phyloP scores from a whole-genome alignment of 2,113 vertebrate genomes.

The Xiphophorus couchianus region DNA sequence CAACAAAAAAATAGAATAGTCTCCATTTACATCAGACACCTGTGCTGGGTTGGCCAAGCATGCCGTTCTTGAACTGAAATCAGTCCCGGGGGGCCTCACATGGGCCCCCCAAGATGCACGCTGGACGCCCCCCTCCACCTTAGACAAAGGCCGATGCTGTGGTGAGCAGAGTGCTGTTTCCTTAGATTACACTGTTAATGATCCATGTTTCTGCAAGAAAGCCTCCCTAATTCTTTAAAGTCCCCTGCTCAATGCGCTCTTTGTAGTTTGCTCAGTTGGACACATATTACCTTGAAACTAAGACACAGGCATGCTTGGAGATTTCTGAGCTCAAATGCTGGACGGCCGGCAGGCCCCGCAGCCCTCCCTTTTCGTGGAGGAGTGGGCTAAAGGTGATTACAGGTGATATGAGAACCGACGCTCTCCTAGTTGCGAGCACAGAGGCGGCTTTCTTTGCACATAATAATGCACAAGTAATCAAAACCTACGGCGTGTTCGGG shows the following conservation, averaged over 20 bases:
- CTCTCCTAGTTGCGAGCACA: constrained; percentile 38
- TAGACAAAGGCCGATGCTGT: neutral
- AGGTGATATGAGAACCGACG: constrained; percentile 56
- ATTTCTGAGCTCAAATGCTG: constrained; percentile 32
- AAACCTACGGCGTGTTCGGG: neutral
- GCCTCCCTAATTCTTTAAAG: constrained; percentile 41
- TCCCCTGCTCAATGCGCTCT: constrained; percentile 47
- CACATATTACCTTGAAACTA: constrained; percentile 42
- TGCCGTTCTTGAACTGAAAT: too few species aligned
- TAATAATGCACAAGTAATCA: constrained; percentile 24
- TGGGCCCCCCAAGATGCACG: too few species aligned
- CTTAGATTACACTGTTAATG: constrained; percentile 42
- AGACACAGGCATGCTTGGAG: constrained; percentile 30
- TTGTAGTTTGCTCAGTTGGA: constrained; percentile 30
- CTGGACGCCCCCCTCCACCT: too few species aligned
- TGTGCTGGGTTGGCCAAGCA: too few species aligned
- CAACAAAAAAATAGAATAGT: too few species aligned
- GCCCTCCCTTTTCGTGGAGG: neutral
- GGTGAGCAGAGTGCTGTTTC: constrained; percentile 14
- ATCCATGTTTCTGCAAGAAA: constrained; percentile 36
- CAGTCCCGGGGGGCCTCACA: too few species aligned
- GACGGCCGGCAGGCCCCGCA: constrained; percentile 7
- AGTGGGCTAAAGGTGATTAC: constrained; percentile 47
- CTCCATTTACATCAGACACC: too few species aligned
- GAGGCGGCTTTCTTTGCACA: constrained; percentile 61